Evolutionary conservation across 2,797 vertebrate genomes (phyloP).

Genomic region (Columba guinea): DNA sequence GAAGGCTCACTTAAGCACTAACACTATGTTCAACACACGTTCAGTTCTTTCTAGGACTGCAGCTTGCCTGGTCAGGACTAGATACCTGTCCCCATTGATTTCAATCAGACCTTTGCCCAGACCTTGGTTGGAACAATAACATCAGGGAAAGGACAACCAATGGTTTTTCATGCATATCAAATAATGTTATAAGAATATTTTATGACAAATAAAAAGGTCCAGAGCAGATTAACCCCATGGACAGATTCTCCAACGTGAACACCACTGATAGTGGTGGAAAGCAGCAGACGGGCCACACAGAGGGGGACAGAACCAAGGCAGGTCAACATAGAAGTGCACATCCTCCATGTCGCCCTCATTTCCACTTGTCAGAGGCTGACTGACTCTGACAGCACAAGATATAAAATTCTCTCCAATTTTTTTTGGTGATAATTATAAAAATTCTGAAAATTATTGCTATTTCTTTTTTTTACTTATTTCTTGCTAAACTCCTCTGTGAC

Average conservation of each 20-base stretch:
- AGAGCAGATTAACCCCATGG: not conserved
- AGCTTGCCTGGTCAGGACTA: not conserved
- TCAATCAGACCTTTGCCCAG: not conserved
- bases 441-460: not conserved
- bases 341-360: not conserved
- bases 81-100: not conserved
- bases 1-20: not conserved
- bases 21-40: not conserved
- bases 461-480: not conserved
- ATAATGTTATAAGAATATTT: not conserved
- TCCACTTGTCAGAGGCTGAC: not conserved
- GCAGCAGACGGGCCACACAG: not conserved
- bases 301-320: not conserved
- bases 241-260: not conserved
- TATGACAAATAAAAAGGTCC: not conserved
- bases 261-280: not conserved
- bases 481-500: not conserved
- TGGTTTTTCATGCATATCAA: not conserved
- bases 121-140: not conserved
- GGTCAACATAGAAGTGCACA: rapidly evolving
- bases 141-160: not conserved
- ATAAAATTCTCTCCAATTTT: not conserved
- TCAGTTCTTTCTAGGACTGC: not conserved
- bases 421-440: not conserved
- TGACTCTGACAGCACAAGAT: not conserved